phyloP scores from a whole-genome alignment of 2,113 vertebrate genomes.

The Gymnorhina tibicen region DNA sequence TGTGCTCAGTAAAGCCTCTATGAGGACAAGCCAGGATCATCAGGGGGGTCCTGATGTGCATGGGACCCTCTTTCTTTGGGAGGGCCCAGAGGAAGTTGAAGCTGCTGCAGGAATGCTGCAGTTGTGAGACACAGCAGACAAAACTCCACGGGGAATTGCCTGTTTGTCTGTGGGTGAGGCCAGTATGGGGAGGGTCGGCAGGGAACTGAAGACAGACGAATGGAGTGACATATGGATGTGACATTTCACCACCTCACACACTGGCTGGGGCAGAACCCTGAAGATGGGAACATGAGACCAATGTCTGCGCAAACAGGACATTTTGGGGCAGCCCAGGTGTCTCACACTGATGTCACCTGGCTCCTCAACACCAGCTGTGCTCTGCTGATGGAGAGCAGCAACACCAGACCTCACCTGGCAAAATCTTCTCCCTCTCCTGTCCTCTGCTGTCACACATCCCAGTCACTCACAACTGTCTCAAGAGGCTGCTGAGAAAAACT shows the following conservation, averaged over 20 bases:
- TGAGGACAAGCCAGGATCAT: not conserved
- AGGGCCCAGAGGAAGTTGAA: not conserved
- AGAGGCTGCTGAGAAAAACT: not conserved
- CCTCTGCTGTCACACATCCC: not conserved
- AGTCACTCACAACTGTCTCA: not conserved
- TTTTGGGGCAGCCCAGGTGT: not conserved
- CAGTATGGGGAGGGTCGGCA: not conserved
- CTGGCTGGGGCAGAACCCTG: not conserved
- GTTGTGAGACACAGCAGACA: not conserved
- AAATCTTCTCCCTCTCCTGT: not conserved
- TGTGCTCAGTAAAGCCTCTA: not conserved
- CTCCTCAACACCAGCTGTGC: not conserved
- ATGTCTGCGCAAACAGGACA: fast-evolving
- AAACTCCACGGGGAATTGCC: fast-evolving
- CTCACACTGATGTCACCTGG: not conserved
- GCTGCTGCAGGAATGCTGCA: not conserved
- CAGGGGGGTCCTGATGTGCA: not conserved
- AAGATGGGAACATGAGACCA: not conserved
- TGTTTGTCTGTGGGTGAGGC: not conserved
- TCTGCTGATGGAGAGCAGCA: not conserved
- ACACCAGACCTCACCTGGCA: not conserved
- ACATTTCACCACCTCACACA: not conserved
- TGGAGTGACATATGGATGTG: not conserved
- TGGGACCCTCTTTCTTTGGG: not conserved
- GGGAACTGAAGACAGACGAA: not conserved